A percentile compares a stretch with the other conserved stretches of the same genome.
Evolutionary conservation across 2,113 vertebrate species (phyloP).

Genomic region (Regulus satrapa): DNA sequence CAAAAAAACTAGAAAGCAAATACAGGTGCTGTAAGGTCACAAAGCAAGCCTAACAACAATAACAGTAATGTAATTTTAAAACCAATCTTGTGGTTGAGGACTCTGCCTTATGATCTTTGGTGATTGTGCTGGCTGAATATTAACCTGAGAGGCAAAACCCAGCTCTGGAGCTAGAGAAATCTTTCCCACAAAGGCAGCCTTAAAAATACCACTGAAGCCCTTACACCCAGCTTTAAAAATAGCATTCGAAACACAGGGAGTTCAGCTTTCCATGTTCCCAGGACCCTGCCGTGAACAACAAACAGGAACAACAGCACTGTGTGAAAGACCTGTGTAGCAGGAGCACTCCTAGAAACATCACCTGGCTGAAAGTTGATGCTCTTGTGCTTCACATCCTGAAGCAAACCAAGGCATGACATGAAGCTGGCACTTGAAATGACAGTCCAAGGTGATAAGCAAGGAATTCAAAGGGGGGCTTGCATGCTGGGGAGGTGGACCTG

Average conservation of each 20-base stretch:
- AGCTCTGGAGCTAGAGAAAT: neutral
- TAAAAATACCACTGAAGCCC: neutral
- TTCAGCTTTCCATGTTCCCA: neutral
- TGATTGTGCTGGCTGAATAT: neutral
- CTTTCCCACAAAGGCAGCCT: neutral
- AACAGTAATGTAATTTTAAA: neutral
- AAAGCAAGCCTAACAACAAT: neutral
- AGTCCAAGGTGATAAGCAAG: neutral
- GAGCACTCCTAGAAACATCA: neutral
- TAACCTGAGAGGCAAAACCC: neutral
- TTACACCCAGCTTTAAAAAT: neutral
- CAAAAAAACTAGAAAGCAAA: neutral
- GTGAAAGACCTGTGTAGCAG: neutral
- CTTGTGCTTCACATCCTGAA: neutral
- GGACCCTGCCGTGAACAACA: neutral
- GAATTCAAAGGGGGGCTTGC: neutral
- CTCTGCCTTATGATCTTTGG: neutral
- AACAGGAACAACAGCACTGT: neutral
- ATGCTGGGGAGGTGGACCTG: neutral
- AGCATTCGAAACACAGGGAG: neutral
- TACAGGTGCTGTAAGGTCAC: neutral
- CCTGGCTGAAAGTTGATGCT: neutral
- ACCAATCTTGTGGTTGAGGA: neutral
- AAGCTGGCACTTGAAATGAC: neutral
- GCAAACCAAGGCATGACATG: neutral